These are phyloP conservation scores for Metalampra italica DNA, from an alignment of 2,888 invertebrate genomes.

Conservation along the genomic window DNA sequence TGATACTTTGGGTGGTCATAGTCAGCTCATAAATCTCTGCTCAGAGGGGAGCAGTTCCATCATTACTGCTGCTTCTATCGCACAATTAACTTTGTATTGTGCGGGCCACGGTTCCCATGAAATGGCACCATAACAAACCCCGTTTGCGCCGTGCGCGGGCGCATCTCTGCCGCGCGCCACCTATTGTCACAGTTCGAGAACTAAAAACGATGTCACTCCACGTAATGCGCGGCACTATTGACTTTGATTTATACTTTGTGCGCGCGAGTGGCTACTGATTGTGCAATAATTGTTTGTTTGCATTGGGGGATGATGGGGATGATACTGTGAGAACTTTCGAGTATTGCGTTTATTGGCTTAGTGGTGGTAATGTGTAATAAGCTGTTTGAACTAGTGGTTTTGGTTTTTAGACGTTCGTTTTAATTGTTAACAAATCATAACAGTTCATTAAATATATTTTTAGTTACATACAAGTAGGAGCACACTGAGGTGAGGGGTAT, in stretches of 20 bases:
- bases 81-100: constrained; percentile 74
- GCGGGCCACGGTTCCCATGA: constrained; percentile 68
- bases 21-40: constrained; percentile 57
- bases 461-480: too few species aligned
- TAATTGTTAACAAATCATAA: too few species aligned
- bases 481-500: too few species aligned
- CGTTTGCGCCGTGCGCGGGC: constrained; percentile 47
- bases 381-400: background rate
- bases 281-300: constrained; percentile 75
- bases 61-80: constrained; percentile 68
- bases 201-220: constrained; percentile 53
- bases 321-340: constrained; percentile 54
- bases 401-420: too few species aligned
- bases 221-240: constrained; percentile 52
- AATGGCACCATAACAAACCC: constrained; percentile 33
- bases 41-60: constrained; percentile 47
- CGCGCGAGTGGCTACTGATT: constrained; percentile 64
- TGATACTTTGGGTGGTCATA: constrained; percentile 61
- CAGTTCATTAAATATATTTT: too few species aligned
- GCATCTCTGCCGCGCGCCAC: constrained; percentile 42
- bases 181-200: constrained; percentile 47
- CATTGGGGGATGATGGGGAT: constrained; percentile 40
- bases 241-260: constrained; percentile 59
- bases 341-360: constrained; percentile 53
- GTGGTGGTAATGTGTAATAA: constrained; percentile 18